phyloP scores from a whole-genome alignment of 2,113 vertebrate genomes.

The Piliocolobus tephrosceles region DNA sequence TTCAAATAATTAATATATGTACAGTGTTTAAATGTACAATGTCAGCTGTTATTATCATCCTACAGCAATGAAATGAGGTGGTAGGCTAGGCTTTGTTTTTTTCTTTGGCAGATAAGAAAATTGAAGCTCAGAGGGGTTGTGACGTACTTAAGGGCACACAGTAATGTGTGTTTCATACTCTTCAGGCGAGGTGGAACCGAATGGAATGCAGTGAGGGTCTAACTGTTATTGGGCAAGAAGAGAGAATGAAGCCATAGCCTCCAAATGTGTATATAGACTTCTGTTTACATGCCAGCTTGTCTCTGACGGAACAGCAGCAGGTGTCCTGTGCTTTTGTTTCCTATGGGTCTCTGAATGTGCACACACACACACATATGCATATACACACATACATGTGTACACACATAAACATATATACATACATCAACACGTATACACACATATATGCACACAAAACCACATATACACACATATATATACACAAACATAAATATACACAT shows the following conservation, averaged over 20 bases:
- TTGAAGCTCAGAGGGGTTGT: background rate
- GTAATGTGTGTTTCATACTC: fast-evolving
- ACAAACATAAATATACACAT: too few relatives aligned
- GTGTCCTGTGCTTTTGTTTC: background rate
- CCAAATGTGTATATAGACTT: background rate
- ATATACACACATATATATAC: too few relatives aligned
- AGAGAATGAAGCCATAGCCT: background rate
- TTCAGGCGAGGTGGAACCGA: background rate
- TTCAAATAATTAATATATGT: background rate
- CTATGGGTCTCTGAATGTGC: background rate
- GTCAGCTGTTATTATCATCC: background rate
- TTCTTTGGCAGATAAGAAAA: background rate
- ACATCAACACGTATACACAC: too few relatives aligned
- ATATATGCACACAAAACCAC: too few relatives aligned
- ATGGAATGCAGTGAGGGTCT: background rate
- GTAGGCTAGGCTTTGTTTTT: background rate
- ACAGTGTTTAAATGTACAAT: background rate
- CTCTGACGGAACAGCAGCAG: background rate
- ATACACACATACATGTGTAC: background rate
- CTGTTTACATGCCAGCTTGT: background rate
- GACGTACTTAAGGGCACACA: background rate
- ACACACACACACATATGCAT: too few relatives aligned
- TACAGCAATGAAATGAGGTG: background rate
- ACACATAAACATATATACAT: too few relatives aligned
- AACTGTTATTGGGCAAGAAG: background rate